phyloP scores from a whole-genome alignment of 92 coral and sea anemone species.

The Palythoa grandis region DNA sequence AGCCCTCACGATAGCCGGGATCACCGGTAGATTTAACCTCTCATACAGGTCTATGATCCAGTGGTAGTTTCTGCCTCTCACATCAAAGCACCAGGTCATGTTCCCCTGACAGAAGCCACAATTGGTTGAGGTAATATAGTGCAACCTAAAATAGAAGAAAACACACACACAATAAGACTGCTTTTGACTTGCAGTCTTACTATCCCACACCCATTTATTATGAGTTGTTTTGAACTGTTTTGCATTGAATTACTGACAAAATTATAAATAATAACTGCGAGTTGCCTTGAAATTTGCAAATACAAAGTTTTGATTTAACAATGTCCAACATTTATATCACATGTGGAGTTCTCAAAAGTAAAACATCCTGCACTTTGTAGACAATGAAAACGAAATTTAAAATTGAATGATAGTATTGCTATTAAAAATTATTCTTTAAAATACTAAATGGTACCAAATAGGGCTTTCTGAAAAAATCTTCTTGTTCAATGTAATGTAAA shows the following conservation, averaged over 20 bases:
- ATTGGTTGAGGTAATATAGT: conserved; percentile 69
- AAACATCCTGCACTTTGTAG: conserved; percentile 11
- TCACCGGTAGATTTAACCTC: conserved; percentile 60
- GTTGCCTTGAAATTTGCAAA: neutral
- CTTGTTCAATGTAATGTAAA: neutral
- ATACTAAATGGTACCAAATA: too few species aligned
- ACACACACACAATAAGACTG: neutral
- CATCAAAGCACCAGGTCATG: conserved; percentile 59
- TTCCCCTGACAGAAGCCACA: conserved; percentile 69
- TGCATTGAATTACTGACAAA: neutral
- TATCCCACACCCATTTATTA: neutral
- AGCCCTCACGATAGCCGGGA: conserved; percentile 55
- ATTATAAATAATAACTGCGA: neutral
- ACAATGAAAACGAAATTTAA: neutral
- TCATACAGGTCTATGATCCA: conserved; percentile 67
- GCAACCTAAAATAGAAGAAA: conserved; percentile 51
- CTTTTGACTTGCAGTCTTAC: neutral
- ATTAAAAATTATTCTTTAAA: neutral
- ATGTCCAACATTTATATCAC: neutral
- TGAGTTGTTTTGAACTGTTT: neutral
- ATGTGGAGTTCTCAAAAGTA: conserved; percentile 5
- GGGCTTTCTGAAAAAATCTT: neutral
- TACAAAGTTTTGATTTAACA: neutral
- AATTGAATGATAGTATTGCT: neutral
- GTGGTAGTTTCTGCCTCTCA: conserved; percentile 48